phyloP scores from a whole-genome alignment of 30 jellyfish, hydroid and myxozoan species.

The Pseudorhiza aurosa region DNA sequence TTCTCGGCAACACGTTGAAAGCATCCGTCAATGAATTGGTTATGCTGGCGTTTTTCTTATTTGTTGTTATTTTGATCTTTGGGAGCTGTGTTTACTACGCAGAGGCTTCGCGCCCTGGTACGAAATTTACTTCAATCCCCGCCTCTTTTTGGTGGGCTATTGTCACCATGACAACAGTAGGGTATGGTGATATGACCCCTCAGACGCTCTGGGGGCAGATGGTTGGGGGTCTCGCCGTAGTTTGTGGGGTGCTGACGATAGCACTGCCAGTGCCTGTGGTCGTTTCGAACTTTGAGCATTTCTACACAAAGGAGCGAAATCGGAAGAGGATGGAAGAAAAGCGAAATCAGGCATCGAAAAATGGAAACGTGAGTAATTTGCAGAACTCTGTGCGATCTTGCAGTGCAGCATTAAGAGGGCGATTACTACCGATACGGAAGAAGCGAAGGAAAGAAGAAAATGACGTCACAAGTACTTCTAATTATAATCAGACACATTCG shows the following conservation, averaged over 20 bases:
- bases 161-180: constrained; percentile 98
- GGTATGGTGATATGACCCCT: constrained; percentile 98
- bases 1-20: constrained; percentile 92
- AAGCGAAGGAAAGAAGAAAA: constrained; percentile 41
- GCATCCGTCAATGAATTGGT: constrained; percentile 91
- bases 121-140: constrained; percentile 91
- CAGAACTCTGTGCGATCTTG: constrained; percentile 32
- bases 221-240: constrained; percentile 92
- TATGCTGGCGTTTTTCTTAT: constrained; percentile 91
- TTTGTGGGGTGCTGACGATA: constrained; percentile 89
- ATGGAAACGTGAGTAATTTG: constrained; percentile 23
- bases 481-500: constrained; percentile 35
- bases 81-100: constrained; percentile 97
- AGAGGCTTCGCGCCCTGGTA: constrained; percentile 65
- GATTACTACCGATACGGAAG: constrained; percentile 27
- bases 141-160: constrained; percentile 99
- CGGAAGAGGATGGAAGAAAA: constrained; percentile 86
- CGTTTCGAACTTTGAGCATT: constrained; percentile 92
- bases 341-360: constrained; percentile 61
- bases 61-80: constrained; percentile 84
- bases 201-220: constrained; percentile 90
- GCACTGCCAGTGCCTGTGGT: constrained; percentile 99
- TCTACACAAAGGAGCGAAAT: constrained; percentile 86
- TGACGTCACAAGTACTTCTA: neutral
- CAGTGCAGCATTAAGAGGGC: constrained; percentile 18